Evolutionary conservation across 1,140 invertebrate species (phyloP), one percentile per base, ranked within the genome.

Genomic region (Globodera ellingtonae): DNA sequence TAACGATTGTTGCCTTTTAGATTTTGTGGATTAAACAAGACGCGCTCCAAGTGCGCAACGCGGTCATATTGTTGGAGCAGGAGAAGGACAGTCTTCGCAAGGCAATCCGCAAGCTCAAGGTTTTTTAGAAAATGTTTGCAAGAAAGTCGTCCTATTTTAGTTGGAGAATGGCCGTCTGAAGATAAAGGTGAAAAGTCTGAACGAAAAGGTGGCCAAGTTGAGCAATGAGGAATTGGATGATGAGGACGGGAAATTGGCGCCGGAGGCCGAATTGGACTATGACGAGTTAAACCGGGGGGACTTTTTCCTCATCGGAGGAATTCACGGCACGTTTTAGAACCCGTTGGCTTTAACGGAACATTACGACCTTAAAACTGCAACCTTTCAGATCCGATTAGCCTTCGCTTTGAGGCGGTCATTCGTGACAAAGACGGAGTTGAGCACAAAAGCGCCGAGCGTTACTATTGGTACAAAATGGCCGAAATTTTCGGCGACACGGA

Each of bases 391-490:
- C 79, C 79, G 10, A 78, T 85, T 3, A 80, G 76, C 69, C 80
- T 87, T 69, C 85, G 85, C 10, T 85, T 72, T 56, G 85, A 86
- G 72, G 83, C 74, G 3, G 72, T 56, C 6, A 83, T 86, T 50
- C 59, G 72, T 13, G 86, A 88, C 48, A 77, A 59, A 9, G 70
- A 84, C 13, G 83, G 85, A 0, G 52, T 87, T n/a, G 85, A 87
- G 70, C 87, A 87, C 66, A 87, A 87, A 78, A 84, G 77, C 46
- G 86, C 83, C 15, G 86, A 87, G 70, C 85, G 86, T 13, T 87
- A 86, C 59, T 87, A 87, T 66, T 88, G 86, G 86, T 88, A 88
- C 70, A 88, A 88, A 74, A 87, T 87, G 79, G 86, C 86, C 13
- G 86, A 87, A 35, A 52, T 72, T 15, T 87, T 87, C 75, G 80